Base-by-base conservation (phyloP, 2,888 invertebrate genomes). In the Volucella zonaria region DNA sequence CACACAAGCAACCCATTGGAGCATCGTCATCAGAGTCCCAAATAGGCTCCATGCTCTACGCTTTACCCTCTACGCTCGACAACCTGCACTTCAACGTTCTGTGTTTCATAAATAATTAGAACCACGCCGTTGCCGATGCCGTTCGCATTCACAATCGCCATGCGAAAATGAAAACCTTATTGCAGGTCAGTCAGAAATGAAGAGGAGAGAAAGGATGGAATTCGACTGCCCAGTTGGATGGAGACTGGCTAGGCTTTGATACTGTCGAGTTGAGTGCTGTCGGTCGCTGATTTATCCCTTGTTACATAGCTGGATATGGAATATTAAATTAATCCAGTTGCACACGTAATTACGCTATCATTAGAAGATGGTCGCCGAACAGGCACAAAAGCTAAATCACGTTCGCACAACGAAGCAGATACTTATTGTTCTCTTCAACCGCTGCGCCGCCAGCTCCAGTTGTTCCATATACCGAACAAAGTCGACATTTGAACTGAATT, bases 61-160 rank as follows among this genome's bases (percentile, higher is more conserved):
- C 23, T 23, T 23, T 23, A 23, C 23, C 4, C 31, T 31, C 31
- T 31, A 31, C 31, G 31, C 31, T 31, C 31, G 12, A 47, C 42
- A 43, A 49, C 49, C 31, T 71, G 56, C 49, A 45, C 71, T 71
- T 43, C 38, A 40, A 42, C 40, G 45, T 64, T 64, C 56, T 64
- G 42, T 64, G 45, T 73, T 71, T 73, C 64, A 79, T 79, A 73
- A 79, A 73, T 79, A 71, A 79, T 73, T 59, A 73, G 73, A 73
- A 54, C 62, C 52, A 62, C 62, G 61, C 73, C 52, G 49, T 52
- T 31, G 31, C 31, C 31, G 31, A 6, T 31, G 31, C 31, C 31
- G 31, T 31, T 6, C 31, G 6, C 31, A 31, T 31, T 71, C 45
- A 23, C 62, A 73, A 52, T 62, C 31, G 45, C 62, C 62, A 62